A percentile compares a stretch with the other conserved stretches of the same genome.
Conservation (phyloP, 2,113 vertebrate genomes). For the Cettia cetti region DNA sequence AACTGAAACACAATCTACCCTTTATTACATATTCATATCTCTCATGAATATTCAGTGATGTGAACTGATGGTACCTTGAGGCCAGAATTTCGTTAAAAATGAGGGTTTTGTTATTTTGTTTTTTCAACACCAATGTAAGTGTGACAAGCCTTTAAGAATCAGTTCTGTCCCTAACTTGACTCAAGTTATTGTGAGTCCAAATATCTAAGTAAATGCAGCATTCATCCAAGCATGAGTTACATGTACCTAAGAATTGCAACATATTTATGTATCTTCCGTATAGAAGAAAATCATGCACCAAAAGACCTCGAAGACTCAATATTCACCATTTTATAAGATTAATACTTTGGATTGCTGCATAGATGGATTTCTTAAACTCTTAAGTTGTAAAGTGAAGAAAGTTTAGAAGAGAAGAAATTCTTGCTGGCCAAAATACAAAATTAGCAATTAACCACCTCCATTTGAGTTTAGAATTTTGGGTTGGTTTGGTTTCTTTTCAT, state of each 20-base stretch:
- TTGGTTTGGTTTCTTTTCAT: fast-evolving
- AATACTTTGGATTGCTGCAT: neutral
- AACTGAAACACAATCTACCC: neutral
- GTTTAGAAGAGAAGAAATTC: neutral
- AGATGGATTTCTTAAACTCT: neutral
- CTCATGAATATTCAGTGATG: neutral
- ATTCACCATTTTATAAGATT: neutral
- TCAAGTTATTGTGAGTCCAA: neutral
- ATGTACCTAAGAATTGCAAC: neutral
- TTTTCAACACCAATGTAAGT: neutral
- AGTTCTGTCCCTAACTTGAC: neutral
- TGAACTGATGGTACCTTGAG: neutral
- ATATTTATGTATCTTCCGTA: neutral
- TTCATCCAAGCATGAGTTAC: neutral
- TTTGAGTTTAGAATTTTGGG: neutral
- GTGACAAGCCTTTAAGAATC: neutral
- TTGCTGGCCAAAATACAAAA: neutral
- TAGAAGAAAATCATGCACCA: neutral
- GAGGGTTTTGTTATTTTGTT: neutral
- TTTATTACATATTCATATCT: neutral
- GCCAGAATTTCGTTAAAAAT: neutral
- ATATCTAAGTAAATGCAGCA: neutral
- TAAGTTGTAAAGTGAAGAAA: neutral
- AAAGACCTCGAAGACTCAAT: neutral
- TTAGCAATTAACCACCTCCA: neutral